phyloP scores from a whole-genome alignment of 2,113 vertebrate species.

The Spea multiplicata region DNA sequence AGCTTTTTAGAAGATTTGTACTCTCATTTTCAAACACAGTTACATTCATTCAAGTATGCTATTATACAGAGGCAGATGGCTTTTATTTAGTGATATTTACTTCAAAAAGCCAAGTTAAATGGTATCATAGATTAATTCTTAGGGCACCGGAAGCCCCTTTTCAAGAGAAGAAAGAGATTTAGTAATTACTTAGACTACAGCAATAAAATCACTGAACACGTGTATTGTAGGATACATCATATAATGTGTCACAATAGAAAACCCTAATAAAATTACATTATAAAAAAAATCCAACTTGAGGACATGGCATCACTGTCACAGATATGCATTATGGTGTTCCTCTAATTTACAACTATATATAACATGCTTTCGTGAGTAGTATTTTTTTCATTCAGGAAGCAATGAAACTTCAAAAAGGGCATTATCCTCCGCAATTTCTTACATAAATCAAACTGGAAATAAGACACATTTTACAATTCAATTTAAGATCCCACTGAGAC shows the following conservation, averaged over 20 bases:
- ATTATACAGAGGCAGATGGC: constrained; percentile 90
- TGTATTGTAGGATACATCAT: constrained; percentile 60
- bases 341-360: constrained; percentile 63
- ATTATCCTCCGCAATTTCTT: constrained; percentile 76
- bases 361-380: constrained; percentile 64
- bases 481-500: constrained; percentile 84
- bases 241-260: constrained; percentile 65
- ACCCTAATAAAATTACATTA: constrained; percentile 66
- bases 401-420: constrained; percentile 72
- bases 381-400: constrained; percentile 64
- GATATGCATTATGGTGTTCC: constrained; percentile 54
- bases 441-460: constrained; percentile 83
- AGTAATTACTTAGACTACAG: constrained; percentile 76
- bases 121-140: constrained; percentile 91
- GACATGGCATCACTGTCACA: constrained; percentile 48
- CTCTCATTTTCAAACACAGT: constrained; percentile 87
- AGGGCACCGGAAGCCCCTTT: constrained; percentile 70
- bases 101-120: constrained; percentile 89
- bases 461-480: constrained; percentile 84
- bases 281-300: constrained; percentile 59
- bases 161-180: constrained; percentile 73
- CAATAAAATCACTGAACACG: constrained; percentile 76
- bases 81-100: constrained; percentile 94
- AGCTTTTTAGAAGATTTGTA: constrained; percentile 87
- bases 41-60: constrained; percentile 89